Percentiles rank a stretch among this genome's conserved stretches.
phyloP scores from a whole-genome alignment of 2,113 vertebrate genomes.

The Blennius ocellaris region DNA sequence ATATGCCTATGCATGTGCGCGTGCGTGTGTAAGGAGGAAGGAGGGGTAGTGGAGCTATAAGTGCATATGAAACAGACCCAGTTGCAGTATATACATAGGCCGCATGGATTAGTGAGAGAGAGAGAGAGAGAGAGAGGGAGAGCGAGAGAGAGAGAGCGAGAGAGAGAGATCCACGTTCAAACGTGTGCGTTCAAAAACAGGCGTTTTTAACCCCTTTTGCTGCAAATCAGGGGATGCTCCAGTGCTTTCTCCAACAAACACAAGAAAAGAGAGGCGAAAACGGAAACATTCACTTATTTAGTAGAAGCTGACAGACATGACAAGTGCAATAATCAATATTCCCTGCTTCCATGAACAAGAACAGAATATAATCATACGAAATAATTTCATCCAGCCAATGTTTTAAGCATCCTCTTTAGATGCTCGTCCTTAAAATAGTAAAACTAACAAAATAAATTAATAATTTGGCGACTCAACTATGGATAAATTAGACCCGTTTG shows the following conservation, averaged over 20 bases:
- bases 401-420: constrained; percentile 16
- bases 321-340: constrained; percentile 53
- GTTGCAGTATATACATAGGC: constrained; percentile 17
- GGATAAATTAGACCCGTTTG: neutral
- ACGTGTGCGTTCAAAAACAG: constrained; percentile 9
- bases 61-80: constrained; percentile 61
- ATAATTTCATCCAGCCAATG: constrained; percentile 20
- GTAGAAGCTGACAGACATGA: constrained; percentile 53
- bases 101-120: constrained; percentile 18
- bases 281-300: constrained; percentile 37
- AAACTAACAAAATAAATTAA: neutral
- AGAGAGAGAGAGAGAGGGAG: neutral
- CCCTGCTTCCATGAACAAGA: constrained; percentile 50
- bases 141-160: no score
- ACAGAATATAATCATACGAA: constrained; percentile 32
- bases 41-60: constrained; percentile 42
- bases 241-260: constrained; percentile 14
- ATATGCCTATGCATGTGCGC: constrained; percentile 8
- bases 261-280: constrained; percentile 10
- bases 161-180: neutral
- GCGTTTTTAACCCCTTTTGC: constrained; percentile 11
- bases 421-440: neutral
- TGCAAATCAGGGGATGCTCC: neutral
- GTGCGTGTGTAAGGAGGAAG: constrained; percentile 1
- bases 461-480: neutral